Conservation (phyloP, 2,797 vertebrate genomes). For the Pelobates cultripes region DNA sequence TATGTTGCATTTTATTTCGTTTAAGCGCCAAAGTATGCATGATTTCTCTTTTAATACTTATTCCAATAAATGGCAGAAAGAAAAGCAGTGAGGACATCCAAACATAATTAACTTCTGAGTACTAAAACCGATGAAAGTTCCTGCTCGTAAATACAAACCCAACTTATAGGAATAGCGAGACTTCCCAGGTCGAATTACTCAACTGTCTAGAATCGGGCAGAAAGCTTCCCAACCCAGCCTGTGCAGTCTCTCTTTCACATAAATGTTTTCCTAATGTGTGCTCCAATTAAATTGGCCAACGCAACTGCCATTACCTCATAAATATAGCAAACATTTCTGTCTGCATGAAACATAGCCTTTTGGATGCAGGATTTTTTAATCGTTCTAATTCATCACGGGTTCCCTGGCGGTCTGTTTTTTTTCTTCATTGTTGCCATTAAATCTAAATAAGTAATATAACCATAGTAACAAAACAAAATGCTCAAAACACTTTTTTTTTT, state of each 20-base stretch:
- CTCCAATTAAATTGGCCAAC: not conserved
- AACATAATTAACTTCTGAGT: not conserved
- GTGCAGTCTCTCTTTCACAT: constrained; percentile 1
- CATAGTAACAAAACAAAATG: constrained; percentile 48
- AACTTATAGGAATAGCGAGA: not conserved
- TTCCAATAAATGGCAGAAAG: not conserved
- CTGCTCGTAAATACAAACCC: not conserved
- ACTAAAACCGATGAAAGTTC: not conserved
- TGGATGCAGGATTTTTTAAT: constrained; percentile 4
- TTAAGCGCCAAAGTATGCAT: not conserved
- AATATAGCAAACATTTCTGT: constrained; percentile 7
- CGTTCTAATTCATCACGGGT: constrained; percentile 17
- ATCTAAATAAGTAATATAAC: constrained; percentile 21
- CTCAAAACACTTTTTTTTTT: constrained; percentile 25
- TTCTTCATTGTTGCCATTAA: constrained; percentile 7
- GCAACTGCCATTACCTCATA: constrained; percentile 20
- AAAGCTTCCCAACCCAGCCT: not conserved
- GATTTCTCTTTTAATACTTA: not conserved
- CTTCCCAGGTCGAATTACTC: not conserved
- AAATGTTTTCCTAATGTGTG: constrained; percentile 13
- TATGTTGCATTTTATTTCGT: too few species aligned
- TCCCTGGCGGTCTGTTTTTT: not conserved
- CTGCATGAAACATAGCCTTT: not conserved
- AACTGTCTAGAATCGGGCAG: not conserved
- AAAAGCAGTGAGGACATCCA: not conserved